Conservation (phyloP, 2,797 vertebrate genomes). For the Gila robusta region DNA sequence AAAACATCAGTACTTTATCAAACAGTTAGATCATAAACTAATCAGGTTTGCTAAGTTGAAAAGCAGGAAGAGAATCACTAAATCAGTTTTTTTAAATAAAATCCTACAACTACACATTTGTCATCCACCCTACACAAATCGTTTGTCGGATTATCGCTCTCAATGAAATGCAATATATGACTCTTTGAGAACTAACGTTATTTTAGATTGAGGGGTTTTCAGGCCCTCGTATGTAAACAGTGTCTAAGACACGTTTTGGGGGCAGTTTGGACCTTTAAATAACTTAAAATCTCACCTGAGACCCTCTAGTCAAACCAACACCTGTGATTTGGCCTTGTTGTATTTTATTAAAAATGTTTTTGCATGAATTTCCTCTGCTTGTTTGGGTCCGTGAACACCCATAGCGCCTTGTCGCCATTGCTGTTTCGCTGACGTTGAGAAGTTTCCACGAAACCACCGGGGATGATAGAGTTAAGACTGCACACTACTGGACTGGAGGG, state of each 20-base stretch:
- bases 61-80: neutral
- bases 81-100: neutral
- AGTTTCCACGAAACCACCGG: neutral
- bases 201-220: neutral
- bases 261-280: neutral
- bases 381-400: slow-evolving; percentile 46
- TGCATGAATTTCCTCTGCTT: slow-evolving; percentile 55
- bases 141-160: neutral
- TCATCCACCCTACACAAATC: neutral
- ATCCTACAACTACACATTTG: neutral
- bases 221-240: slow-evolving; percentile 30
- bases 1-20: neutral
- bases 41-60: neutral
- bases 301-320: slow-evolving; percentile 49
- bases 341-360: slow-evolving; percentile 60
- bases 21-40: neutral
- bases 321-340: slow-evolving; percentile 52
- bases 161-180: neutral
- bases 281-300: slow-evolving; percentile 43
- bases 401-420: slow-evolving; percentile 60
- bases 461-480: neutral
- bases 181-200: neutral
- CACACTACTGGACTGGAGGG: slow-evolving; percentile 26
- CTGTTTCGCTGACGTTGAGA: slow-evolving; percentile 55
- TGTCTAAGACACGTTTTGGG: neutral